Base-by-base conservation (phyloP, 2,797 vertebrate species). In the Emydoidea blandingii region DNA sequence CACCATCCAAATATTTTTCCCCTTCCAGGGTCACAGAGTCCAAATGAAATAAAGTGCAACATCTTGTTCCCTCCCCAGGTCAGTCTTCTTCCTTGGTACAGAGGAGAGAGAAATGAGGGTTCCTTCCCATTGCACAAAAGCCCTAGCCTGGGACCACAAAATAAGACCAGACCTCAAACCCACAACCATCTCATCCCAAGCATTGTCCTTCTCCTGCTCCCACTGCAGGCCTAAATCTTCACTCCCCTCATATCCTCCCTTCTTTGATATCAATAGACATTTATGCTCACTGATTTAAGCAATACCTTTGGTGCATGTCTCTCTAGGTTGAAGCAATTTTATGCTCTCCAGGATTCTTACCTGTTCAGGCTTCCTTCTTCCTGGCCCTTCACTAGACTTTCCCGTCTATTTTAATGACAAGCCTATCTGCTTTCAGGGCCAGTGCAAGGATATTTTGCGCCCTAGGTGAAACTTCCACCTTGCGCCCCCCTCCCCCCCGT, bases 181-280 rank as follows among this genome's bases (percentile, higher is more conserved):
- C 25, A 12, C 0, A 0, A 1, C 57, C 29, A 59, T 37, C 8
- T n/a, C 18, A 57, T 4, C 6, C 10, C 5, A 16, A 80, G 50
- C 29, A n/a, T 2, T 15, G 57, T 1, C 18, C 3, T 53, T 87
- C 25, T 87, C 54, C 0, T 0, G 12, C 81, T 59, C 14, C 21
- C 10, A 37, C 2, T 11, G 9, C 65, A 81, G 2, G 3, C 52
- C 5, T 19, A 11, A 2, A 3, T 79, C 8, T 19, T 88, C 1
- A 0, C 2, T 81, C 2, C 6, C 14, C 85, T 86, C 57, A 76
- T 44, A 50, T 31, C 16, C 2, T 3, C 29, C 5, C 10, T 2
- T 6, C 44, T 86, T 87, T 47, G 59, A 54, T 44, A 86, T 91
- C 91, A 76, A n/a, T 49, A 68, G 31, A 16, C 27, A 18, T 14